Percentiles rank a stretch among this genome's conserved stretches.
phyloP scores from a whole-genome alignment of 2,797 vertebrate genomes.

The Halcyon smyrnensis region DNA sequence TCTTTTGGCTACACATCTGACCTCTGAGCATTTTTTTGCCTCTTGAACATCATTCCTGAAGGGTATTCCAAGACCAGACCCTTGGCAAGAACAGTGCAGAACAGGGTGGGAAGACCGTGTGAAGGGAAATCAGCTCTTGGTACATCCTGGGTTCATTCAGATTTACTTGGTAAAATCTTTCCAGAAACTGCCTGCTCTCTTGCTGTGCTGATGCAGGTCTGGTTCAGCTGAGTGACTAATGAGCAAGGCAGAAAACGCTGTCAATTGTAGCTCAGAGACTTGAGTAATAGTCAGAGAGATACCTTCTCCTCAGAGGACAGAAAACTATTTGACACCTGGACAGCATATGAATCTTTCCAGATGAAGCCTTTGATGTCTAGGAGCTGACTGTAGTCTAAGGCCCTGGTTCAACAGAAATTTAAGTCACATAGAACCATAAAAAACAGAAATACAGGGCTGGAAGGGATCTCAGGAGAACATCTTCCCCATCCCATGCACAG shows the following conservation, averaged over 20 bases:
- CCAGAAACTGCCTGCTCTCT: neutral
- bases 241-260: neutral
- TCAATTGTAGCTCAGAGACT: neutral
- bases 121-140: neutral
- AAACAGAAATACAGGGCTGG: neutral
- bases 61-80: neutral
- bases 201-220: neutral
- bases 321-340: neutral
- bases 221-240: neutral
- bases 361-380: neutral
- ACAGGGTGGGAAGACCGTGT: neutral
- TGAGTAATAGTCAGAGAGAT: neutral
- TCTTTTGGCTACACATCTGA: neutral
- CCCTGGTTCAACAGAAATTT: neutral
- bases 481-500: neutral
- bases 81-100: neutral
- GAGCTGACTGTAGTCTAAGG: neutral
- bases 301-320: neutral
- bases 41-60: neutral
- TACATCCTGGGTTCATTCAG: neutral
- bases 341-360: neutral
- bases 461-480: neutral
- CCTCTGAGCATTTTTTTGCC: neutral
- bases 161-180: neutral
- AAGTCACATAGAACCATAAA: neutral